Base-by-base conservation (phyloP, 1,140 invertebrate species). In the Papilio xuthus region DNA sequence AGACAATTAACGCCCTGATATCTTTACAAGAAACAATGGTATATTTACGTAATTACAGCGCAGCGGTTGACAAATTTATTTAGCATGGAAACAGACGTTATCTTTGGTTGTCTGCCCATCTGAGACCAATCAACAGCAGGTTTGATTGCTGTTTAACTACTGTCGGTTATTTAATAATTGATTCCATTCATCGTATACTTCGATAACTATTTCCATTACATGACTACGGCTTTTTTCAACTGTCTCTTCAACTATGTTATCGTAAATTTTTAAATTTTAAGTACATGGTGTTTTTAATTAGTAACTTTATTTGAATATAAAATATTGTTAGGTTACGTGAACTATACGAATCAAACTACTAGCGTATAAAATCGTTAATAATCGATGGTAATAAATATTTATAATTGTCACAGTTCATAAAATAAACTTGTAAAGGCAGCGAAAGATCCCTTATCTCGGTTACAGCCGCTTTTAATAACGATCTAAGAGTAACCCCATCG, bases 11-110 rank as follows among this genome's bases (percentile, higher is more conserved):
- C 47, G 44, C 77, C 32, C 56, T 73, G 77, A 71, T 74, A 47
- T 73, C 71, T 73, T 73, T 26, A 87, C 79, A 86, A 82, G 83
- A 84, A 84, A 83, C 85, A 85, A 82, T 84, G 80, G 82, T 87
- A 84, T 89, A 89, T 89, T 91, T 92, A 92, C 92, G 92, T 89
- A 92, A 92, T 93, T 92, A 92, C 83, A 71, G 83, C 87, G 71
- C 83, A 86, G 85, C 86, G 86, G 89, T 92, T 93, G 91, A 93
- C 91, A 92, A 93, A 92, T 93, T 88, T 88, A 91, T 92, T 92
- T 89, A 90, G 84, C 86, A 83, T 85, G 81, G 86, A 78, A 85
- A 79, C 67, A 83, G 83, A 83, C 84, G 85, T 89, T 92, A 91
- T 92, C 89, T 92, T 91, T 89, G 89, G 90, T 91, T 88, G 90